These are phyloP conservation scores for Alexandromys fortis DNA, from an alignment of 2,113 vertebrate genomes.

Conservation along the genomic window DNA sequence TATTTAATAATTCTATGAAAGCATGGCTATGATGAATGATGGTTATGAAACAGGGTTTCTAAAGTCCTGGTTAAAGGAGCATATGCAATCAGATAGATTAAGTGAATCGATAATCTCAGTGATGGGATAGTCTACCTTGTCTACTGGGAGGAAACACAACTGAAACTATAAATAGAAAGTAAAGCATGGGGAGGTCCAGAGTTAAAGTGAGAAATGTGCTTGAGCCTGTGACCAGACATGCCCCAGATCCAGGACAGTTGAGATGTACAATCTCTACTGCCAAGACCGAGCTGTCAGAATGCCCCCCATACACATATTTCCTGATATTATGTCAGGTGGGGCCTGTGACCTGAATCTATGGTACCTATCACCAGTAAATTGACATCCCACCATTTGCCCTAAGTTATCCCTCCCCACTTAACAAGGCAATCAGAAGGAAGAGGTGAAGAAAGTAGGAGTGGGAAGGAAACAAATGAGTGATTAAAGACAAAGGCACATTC, in stretches of 20 bases:
- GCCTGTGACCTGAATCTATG: background rate
- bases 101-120: background rate
- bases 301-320: rapidly evolving
- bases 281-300: background rate
- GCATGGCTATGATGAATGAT: background rate
- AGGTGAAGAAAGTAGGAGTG: background rate
- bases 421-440: background rate
- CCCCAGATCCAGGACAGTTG: background rate
- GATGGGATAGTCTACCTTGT: background rate
- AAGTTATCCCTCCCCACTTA: background rate
- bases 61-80: background rate
- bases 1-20: background rate
- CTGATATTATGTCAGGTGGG: too few relatives aligned
- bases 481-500: background rate
- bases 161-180: background rate
- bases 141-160: background rate
- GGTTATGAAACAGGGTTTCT: background rate
- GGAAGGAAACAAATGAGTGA: background rate
- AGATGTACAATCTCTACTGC: background rate
- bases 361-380: background rate
- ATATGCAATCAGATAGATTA: background rate
- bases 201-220: background rate
- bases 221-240: background rate
- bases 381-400: background rate
- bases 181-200: background rate